A percentile compares a stretch with the other conserved stretches of the same genome.
Evolutionary conservation across 2,113 vertebrate species (phyloP).

Genomic region (Uria lomvia): DNA sequence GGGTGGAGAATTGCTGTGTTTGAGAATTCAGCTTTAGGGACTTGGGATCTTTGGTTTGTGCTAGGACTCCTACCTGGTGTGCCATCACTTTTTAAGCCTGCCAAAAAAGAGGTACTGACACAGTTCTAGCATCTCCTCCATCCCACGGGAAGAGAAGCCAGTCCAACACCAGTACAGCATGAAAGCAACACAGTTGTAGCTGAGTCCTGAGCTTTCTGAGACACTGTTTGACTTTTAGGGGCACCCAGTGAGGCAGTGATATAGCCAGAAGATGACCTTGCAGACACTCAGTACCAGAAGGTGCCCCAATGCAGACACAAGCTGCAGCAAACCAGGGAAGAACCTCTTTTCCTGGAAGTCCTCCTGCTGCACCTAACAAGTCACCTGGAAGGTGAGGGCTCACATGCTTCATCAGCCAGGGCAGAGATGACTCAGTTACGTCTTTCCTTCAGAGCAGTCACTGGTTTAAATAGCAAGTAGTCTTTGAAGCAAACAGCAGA

Average conservation of each 20-base stretch:
- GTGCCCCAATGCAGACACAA: not conserved
- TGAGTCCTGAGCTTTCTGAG: not conserved
- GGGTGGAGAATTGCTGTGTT: not conserved
- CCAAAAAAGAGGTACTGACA: not conserved
- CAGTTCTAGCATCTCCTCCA: not conserved
- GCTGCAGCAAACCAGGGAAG: not conserved
- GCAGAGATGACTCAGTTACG: not conserved
- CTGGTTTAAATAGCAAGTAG: not conserved
- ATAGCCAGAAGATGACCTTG: not conserved
- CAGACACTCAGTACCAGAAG: not conserved
- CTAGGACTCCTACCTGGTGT: not conserved
- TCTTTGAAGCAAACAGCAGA: not conserved
- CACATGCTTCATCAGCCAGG: not conserved
- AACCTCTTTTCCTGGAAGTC: not conserved
- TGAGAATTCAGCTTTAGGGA: not conserved
- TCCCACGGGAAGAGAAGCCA: not conserved
- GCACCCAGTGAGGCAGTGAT: not conserved
- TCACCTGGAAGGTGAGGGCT: not conserved
- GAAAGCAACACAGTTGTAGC: not conserved
- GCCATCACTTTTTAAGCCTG: not conserved
- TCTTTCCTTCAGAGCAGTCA: not conserved
- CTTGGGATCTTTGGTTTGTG: not conserved
- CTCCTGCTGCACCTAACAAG: not conserved
- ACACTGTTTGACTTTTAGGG: not conserved
- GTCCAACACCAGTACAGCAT: not conserved